Evolutionary conservation across 2,888 invertebrate species (phyloP).

Genomic region (Cheilosia pagana): DNA sequence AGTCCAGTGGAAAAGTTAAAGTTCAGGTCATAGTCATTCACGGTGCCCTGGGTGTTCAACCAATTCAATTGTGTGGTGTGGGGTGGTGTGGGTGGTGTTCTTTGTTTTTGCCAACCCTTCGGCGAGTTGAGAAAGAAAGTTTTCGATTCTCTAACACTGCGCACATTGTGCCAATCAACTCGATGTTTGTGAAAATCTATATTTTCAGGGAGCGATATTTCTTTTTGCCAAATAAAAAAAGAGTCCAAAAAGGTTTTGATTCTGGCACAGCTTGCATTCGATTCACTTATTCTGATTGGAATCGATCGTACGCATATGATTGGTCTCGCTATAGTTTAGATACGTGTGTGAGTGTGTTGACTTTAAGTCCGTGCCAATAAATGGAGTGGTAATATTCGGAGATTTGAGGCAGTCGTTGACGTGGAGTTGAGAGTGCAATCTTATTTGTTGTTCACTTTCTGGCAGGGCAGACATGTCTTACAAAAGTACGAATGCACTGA

Average conservation of each 20-base stretch:
- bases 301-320: conserved; percentile 26
- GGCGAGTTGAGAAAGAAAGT: conserved; percentile 39
- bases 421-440: too few species aligned
- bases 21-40: conserved; percentile 69
- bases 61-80: conserved; percentile 54
- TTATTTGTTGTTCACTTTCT: too few species aligned
- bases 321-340: neutral
- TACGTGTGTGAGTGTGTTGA: too few species aligned
- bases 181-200: conserved; percentile 49
- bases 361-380: too few species aligned
- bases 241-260: conserved; percentile 15
- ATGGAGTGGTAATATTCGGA: too few species aligned
- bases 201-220: conserved; percentile 9
- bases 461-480: too few species aligned
- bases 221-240: neutral
- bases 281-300: conserved; percentile 40
- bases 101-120: neutral
- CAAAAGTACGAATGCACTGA: too few species aligned
- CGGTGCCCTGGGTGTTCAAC: conserved; percentile 64
- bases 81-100: neutral
- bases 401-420: too few species aligned
- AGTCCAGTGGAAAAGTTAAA: conserved; percentile 73
- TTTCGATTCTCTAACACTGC: conserved; percentile 15
- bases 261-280: conserved; percentile 17
- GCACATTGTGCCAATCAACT: conserved; percentile 53